Conservation (phyloP, 2,113 vertebrate genomes). For the Lathamus discolor region DNA sequence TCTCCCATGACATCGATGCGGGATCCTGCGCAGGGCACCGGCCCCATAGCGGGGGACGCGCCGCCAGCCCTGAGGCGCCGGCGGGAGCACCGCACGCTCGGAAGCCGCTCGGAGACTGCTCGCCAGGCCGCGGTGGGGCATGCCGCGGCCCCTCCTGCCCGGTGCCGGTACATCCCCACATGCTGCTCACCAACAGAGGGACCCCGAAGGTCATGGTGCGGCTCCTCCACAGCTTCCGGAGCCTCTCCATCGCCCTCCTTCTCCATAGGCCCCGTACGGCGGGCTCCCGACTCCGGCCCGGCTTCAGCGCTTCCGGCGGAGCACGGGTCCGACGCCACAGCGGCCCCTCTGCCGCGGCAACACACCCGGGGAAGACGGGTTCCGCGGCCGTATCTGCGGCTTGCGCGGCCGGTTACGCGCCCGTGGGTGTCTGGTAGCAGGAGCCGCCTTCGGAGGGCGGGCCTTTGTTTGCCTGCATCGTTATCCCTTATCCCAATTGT, state of each 20-base stretch:
- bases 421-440: background rate
- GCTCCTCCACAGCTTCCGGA: conserved; percentile 53
- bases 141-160: too few relatives aligned
- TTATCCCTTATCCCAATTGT: background rate
- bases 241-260: background rate
- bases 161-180: background rate
- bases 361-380: fast-evolving
- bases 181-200: conserved; percentile 85
- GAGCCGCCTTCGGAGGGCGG: background rate
- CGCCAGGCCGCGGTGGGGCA: too few relatives aligned
- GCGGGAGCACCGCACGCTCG: background rate
- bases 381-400: background rate
- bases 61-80: background rate
- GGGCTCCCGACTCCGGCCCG: background rate
- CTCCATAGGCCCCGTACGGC: background rate
- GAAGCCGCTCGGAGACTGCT: background rate
- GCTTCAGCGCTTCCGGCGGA: background rate
- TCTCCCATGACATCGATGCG: too few relatives aligned
- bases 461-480: background rate
- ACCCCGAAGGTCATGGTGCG: conserved; percentile 83
- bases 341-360: background rate
- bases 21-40: fast-evolving
- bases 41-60: too few relatives aligned
- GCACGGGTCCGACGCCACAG: background rate
- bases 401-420: too few relatives aligned